A percentile compares a stretch with the other conserved stretches of the same genome.
phyloP scores from a whole-genome alignment of 1,140 invertebrate genomes.

The Micrasema minimum region DNA sequence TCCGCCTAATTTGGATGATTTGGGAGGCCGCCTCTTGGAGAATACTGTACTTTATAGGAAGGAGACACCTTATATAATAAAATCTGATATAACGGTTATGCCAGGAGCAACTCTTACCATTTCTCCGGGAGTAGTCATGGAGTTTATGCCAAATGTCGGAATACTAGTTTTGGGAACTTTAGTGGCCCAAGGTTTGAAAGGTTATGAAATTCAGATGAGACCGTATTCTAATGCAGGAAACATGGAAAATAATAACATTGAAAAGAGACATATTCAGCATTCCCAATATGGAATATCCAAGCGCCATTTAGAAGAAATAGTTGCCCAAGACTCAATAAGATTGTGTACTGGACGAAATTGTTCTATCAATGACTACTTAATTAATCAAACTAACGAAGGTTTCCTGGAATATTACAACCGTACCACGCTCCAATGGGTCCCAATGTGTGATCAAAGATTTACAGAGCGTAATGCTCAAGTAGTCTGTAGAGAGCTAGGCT shows the following conservation, averaged over 20 bases:
- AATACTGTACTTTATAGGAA: conserved; percentile 77
- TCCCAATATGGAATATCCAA: conserved; percentile 50
- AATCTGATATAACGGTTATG: conserved; percentile 96
- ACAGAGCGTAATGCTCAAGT: conserved; percentile 95
- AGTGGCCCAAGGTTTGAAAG: conserved; percentile 82
- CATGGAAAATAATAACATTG: conserved; percentile 61
- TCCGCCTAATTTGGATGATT: conserved; percentile 72
- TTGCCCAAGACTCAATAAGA: conserved; percentile 72
- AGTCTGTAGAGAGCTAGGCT: conserved; percentile 93
- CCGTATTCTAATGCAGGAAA: conserved; percentile 68
- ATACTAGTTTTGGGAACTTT: conserved; percentile 94
- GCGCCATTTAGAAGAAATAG: conserved; percentile 66
- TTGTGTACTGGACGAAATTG: conserved; percentile 82
- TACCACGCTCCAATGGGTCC: conserved; percentile 95
- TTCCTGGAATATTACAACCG: conserved; percentile 96
- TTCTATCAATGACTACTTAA: conserved; percentile 64
- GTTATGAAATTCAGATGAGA: conserved; percentile 85
- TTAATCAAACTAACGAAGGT: conserved; percentile 72
- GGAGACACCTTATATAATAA: conserved; percentile 82
- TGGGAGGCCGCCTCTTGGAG: conserved; percentile 86
- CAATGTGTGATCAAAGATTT: conserved; percentile 95
- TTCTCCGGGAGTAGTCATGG: conserved; percentile 88
- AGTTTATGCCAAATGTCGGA: conserved; percentile 96
- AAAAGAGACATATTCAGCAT: conserved; percentile 57
- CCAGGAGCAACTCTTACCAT: conserved; percentile 88